These are phyloP conservation scores for Cinclus cinclus DNA, from an alignment of 2,113 vertebrate genomes.

Conservation along the genomic window DNA sequence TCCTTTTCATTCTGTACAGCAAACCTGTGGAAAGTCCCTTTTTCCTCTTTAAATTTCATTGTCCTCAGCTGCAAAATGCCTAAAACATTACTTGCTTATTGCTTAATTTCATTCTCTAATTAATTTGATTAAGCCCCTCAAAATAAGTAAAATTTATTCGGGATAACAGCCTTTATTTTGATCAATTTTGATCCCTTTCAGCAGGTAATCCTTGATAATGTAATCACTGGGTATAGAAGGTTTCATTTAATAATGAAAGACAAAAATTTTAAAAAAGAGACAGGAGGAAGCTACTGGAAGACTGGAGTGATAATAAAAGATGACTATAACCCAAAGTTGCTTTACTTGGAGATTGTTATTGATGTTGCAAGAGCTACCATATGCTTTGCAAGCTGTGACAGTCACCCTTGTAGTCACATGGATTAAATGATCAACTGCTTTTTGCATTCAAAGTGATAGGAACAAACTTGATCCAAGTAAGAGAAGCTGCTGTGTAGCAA, in stretches of 20 bases:
- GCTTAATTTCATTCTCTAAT: slow-evolving; percentile 28
- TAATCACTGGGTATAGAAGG: slow-evolving; percentile 8
- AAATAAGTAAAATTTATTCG: slow-evolving; percentile 16
- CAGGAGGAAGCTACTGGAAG: slow-evolving; percentile 34
- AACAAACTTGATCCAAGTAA: slow-evolving; percentile 45
- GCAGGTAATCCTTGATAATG: slow-evolving; percentile 45
- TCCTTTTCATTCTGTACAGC: not conserved
- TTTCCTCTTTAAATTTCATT: not conserved
- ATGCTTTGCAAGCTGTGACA: slow-evolving; percentile 69
- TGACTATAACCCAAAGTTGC: slow-evolving; percentile 42
- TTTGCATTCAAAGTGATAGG: slow-evolving; percentile 44
- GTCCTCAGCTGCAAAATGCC: not conserved
- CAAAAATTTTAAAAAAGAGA: slow-evolving; percentile 37
- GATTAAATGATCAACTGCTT: slow-evolving; percentile 64
- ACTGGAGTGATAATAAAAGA: slow-evolving; percentile 49
- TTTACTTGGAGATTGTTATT: slow-evolving; percentile 61
- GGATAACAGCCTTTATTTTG: slow-evolving; percentile 24
- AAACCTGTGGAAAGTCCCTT: not conserved
- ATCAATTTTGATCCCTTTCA: slow-evolving; percentile 39
- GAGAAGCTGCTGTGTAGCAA: slow-evolving; percentile 5
- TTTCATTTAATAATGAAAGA: slow-evolving; percentile 35
- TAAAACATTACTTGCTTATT: not conserved
- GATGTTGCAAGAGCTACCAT: slow-evolving; percentile 57
- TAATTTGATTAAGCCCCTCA: slow-evolving; percentile 3
- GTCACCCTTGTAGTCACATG: slow-evolving; percentile 52